A percentile compares a stretch with the other conserved stretches of the same genome.
Conservation (phyloP, 2,113 vertebrate genomes). For the Carassius carassius region DNA sequence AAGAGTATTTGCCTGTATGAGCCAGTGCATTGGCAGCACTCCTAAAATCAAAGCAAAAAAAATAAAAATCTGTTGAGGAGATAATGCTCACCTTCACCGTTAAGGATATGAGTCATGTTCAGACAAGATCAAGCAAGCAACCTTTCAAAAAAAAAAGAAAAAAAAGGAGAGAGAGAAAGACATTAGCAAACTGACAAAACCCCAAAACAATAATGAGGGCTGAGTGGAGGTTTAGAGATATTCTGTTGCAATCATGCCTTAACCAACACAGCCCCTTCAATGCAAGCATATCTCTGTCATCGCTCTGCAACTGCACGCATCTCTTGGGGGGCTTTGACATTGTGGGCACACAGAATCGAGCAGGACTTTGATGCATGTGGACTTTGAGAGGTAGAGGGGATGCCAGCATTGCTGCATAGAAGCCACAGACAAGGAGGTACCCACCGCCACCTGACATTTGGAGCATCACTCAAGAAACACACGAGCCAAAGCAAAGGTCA, state of each 20-base stretch:
- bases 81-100: constrained; percentile 43
- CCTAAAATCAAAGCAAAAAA: constrained; percentile 45
- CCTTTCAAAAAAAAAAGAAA: constrained; percentile 23
- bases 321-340: constrained; percentile 30
- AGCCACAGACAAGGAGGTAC: constrained; percentile 50
- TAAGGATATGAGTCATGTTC: constrained; percentile 57
- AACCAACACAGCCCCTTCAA: constrained; percentile 45
- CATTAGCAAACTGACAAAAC: constrained; percentile 40
- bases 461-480: constrained; percentile 25
- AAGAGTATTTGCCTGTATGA: not conserved
- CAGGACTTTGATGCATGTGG: constrained; percentile 25
- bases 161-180: not conserved
- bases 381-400: constrained; percentile 44
- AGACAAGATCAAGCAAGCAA: constrained; percentile 40
- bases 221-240: constrained; percentile 33
- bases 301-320: constrained; percentile 10
- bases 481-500: constrained; percentile 46
- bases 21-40: constrained; percentile 19
- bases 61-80: constrained; percentile 43
- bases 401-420: constrained; percentile 38
- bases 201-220: constrained; percentile 37
- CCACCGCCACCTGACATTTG: constrained; percentile 42
- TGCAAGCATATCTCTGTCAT: constrained; percentile 2
- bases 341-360: constrained; percentile 6
- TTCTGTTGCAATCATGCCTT: constrained; percentile 39